A percentile compares a stretch with the other conserved stretches of the same genome.
Conservation (phyloP, 2,888 invertebrate species). For the Sarcophaga carnaria region DNA sequence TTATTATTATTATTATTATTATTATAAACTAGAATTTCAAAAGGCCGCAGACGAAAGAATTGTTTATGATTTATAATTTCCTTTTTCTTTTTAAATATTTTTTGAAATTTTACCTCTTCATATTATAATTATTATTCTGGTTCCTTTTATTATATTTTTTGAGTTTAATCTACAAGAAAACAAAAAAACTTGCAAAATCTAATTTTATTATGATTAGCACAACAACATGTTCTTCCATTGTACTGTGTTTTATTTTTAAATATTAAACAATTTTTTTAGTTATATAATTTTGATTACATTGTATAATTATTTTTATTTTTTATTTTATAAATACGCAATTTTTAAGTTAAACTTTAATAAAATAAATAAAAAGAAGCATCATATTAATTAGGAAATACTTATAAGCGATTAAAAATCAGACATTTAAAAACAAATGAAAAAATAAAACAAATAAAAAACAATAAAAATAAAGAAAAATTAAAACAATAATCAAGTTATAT, state of each 20-base stretch:
- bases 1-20: neutral
- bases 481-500: too few relatives aligned
- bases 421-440: conserved; percentile 16
- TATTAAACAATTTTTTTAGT: conserved; percentile 53
- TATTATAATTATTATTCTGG: neutral
- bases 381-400: conserved; percentile 37
- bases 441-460: conserved; percentile 18
- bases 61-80: neutral
- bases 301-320: conserved; percentile 19
- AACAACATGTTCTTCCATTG: conserved; percentile 68
- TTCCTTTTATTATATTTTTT: conserved; percentile 8
- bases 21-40: neutral
- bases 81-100: neutral
- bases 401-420: conserved; percentile 27
- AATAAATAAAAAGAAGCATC: conserved; percentile 20
- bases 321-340: conserved; percentile 44
- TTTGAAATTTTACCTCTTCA: neutral
- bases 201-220: conserved; percentile 63
- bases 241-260: conserved; percentile 67
- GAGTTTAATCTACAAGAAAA: conserved; percentile 19
- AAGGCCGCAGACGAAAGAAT: neutral
- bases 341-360: conserved; percentile 32
- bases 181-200: conserved; percentile 59
- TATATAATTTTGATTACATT: conserved; percentile 50
- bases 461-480: conserved; percentile 33